Evolutionary conservation across 2,888 invertebrate species (phyloP).

Genomic region (Brenthis ino): DNA sequence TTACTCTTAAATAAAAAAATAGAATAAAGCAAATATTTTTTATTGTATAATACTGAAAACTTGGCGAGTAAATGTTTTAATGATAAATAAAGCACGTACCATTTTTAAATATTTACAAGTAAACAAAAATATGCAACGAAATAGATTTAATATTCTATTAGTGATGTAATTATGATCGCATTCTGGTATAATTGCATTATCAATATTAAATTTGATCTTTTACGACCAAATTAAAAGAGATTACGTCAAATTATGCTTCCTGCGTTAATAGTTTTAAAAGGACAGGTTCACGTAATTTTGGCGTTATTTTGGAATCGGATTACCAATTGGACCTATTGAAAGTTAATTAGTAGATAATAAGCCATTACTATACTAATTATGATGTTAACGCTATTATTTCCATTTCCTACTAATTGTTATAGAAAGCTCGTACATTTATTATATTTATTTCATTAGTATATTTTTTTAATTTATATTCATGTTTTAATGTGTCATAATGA

Average conservation of each 20-base stretch:
- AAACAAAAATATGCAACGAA: neutral
- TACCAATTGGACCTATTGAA: slow-evolving; percentile 32
- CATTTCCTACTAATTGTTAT: slow-evolving; percentile 15
- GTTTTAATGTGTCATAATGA: too few species aligned
- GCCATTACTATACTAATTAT: slow-evolving; percentile 32
- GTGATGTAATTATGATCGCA: neutral
- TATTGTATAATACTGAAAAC: neutral
- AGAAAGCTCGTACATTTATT: neutral
- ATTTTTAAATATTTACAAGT: neutral
- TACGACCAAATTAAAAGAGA: slow-evolving; percentile 27
- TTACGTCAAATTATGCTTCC: slow-evolving; percentile 27
- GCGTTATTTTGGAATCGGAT: slow-evolving; percentile 35
- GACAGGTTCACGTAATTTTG: slow-evolving; percentile 24
- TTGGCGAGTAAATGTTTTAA: neutral
- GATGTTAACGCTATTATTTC: slow-evolving; percentile 24
- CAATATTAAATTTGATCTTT: slow-evolving; percentile 22
- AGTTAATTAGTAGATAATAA: slow-evolving; percentile 35
- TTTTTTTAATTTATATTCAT: too few species aligned
- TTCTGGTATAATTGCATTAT: slow-evolving; percentile 4
- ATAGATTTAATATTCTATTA: neutral
- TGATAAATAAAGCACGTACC: too few species aligned
- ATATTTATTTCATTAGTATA: too few species aligned
- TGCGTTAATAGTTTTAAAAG: slow-evolving; percentile 24
- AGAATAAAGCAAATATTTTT: too few species aligned
- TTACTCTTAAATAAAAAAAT: neutral